A percentile compares a stretch with the other conserved stretches of the same genome.
These are phyloP conservation scores for Sebastes steindachneri DNA, from an alignment of 2,797 vertebrate species.

Conservation along the genomic window DNA sequence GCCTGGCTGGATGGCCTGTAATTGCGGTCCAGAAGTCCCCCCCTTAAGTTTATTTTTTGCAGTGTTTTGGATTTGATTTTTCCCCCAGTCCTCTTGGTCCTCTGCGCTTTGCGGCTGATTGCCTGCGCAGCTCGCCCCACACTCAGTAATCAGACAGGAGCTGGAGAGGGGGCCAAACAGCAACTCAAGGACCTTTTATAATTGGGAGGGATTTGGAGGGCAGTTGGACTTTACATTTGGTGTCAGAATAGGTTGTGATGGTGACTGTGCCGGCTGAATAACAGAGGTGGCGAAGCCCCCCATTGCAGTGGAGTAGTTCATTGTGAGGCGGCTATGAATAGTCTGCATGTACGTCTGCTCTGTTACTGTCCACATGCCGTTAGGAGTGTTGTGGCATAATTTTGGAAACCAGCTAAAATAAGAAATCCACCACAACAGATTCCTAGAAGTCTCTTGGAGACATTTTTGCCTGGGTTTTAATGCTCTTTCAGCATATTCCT, in stretches of 20 bases:
- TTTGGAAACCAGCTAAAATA: constrained; percentile 32
- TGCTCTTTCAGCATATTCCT: neutral
- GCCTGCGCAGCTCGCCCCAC: constrained; percentile 76
- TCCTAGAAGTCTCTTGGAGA: constrained; percentile 7
- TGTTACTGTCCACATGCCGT: constrained; percentile 28
- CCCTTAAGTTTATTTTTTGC: constrained; percentile 82
- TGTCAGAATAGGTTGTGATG: constrained; percentile 72
- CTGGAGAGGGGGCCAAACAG: constrained; percentile 79
- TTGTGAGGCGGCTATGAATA: constrained; percentile 57
- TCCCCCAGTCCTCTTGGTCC: constrained; percentile 67
- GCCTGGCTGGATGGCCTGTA: constrained; percentile 82
- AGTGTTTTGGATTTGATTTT: constrained; percentile 79
- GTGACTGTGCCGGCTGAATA: constrained; percentile 53
- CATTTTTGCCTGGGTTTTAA: constrained; percentile 2
- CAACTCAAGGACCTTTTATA: constrained; percentile 86
- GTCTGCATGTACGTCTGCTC: constrained; percentile 31
- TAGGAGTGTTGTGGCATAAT: neutral
- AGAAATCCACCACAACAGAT: neutral
- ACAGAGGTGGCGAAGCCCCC: constrained; percentile 51
- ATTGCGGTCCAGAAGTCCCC: constrained; percentile 83
- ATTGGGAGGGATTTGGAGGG: constrained; percentile 81
- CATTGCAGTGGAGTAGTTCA: constrained; percentile 61
- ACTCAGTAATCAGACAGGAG: constrained; percentile 86
- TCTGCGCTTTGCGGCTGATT: constrained; percentile 83
- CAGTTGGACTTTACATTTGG: constrained; percentile 81